Conservation (phyloP, 2,888 invertebrate genomes). For the Rotaria magnacalcarata region DNA sequence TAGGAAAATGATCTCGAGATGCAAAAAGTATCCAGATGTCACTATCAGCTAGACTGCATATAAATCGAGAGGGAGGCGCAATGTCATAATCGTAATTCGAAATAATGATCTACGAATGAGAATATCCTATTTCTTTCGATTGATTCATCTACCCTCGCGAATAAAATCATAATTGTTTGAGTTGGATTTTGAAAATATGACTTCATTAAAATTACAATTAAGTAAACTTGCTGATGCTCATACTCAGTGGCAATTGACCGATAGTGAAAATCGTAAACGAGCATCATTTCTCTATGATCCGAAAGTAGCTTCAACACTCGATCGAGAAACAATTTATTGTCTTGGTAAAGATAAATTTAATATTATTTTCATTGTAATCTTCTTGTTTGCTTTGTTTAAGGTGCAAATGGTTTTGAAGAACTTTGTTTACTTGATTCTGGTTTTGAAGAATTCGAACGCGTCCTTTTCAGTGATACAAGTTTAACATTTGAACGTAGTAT, state of each 20-base stretch:
- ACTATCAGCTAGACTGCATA: neutral
- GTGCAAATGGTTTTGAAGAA: conserved; percentile 75
- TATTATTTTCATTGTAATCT: neutral
- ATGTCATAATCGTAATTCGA: neutral
- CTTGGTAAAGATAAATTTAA: conserved; percentile 65
- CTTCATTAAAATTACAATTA: conserved; percentile 34
- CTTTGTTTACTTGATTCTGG: conserved; percentile 70
- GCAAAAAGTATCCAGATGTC: neutral
- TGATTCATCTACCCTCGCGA: neutral
- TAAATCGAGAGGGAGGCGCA: neutral
- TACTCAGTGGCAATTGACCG: conserved; percentile 23
- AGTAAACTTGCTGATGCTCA: conserved; percentile 34
- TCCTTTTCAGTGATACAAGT: conserved; percentile 73
- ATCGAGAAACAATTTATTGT: conserved; percentile 76
- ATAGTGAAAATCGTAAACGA: conserved; percentile 51
- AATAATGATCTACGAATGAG: neutral
- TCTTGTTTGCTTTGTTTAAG: conserved; percentile 55
- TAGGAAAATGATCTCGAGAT: too few relatives aligned
- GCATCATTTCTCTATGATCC: conserved; percentile 82
- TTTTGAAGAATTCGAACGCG: conserved; percentile 71
- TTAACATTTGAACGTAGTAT: conserved; percentile 75
- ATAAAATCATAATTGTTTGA: neutral
- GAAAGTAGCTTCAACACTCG: conserved; percentile 79
- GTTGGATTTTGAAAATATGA: neutral
- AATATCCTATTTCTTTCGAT: neutral